These are phyloP conservation scores for Germaria angustata DNA, from an alignment of 2,888 invertebrate genomes.

Conservation along the genomic window DNA sequence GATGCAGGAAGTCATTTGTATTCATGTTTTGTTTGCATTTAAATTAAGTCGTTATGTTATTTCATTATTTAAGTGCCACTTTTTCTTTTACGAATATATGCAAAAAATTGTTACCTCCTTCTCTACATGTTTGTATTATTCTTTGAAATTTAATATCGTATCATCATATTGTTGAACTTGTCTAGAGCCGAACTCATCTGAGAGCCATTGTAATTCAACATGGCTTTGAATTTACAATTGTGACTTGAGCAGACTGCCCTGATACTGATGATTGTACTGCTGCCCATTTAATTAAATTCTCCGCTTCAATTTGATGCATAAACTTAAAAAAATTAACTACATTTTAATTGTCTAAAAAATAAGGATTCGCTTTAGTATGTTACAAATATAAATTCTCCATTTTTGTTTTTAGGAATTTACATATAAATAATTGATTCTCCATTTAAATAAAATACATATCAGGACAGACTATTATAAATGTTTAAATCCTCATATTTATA, in stretches of 20 bases:
- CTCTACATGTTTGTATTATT: not conserved
- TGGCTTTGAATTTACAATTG: too few relatives aligned
- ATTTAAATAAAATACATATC: not conserved
- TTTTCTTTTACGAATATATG: slow-evolving; percentile 41
- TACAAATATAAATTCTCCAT: not conserved
- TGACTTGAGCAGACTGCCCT: too few relatives aligned
- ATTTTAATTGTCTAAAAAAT: too few relatives aligned
- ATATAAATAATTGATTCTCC: not conserved
- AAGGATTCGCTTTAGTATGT: too few relatives aligned
- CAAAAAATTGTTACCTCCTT: not conserved
- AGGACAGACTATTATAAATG: not conserved
- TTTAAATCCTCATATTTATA: too few relatives aligned
- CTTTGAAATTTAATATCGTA: not conserved
- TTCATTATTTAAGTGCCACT: slow-evolving; percentile 65
- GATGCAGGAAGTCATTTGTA: slow-evolving; percentile 64
- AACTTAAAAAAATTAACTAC: too few relatives aligned
- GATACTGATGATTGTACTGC: too few relatives aligned
- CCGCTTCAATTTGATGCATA: too few relatives aligned
- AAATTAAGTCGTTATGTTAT: slow-evolving; percentile 66
- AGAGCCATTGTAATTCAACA: not conserved
- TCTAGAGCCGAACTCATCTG: not conserved
- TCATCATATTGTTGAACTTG: not conserved
- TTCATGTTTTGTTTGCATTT: slow-evolving; percentile 66
- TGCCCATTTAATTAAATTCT: too few relatives aligned
- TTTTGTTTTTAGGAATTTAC: not conserved